Evolutionary conservation across 2,113 vertebrate species (phyloP).

Genomic region (Chionis minor): DNA sequence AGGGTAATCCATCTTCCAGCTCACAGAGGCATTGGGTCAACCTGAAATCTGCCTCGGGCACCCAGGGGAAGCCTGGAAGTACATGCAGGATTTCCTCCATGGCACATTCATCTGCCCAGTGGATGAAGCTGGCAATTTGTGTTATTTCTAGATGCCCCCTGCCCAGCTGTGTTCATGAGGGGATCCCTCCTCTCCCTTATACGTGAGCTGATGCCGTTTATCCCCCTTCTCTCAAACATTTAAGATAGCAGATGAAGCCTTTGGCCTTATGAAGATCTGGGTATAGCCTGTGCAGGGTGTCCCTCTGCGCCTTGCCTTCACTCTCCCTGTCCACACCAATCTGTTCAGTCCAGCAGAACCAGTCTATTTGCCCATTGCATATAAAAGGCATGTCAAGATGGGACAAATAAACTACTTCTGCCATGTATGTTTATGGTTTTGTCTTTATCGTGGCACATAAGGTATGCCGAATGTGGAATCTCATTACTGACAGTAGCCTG

Average conservation of each 20-base stretch:
- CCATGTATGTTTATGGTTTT: not conserved
- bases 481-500: not conserved
- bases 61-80: not conserved
- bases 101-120: not conserved
- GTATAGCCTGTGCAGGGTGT: not conserved
- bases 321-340: not conserved
- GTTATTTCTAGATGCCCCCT: not conserved
- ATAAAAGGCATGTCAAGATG: not conserved
- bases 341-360: not conserved
- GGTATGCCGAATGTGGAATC: not conserved
- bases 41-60: not conserved
- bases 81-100: accelerated
- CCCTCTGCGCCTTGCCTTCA: not conserved
- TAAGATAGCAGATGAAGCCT: not conserved
- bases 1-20: not conserved
- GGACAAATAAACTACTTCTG: not conserved
- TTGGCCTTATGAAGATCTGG: not conserved
- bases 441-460: not conserved
- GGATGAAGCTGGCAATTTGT: accelerated
- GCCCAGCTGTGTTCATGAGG: not conserved
- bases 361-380: not conserved
- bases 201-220: accelerated
- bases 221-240: not conserved
- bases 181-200: not conserved
- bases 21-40: not conserved